phyloP scores from a whole-genome alignment of 2,797 vertebrate genomes.

The Psittacula derbiana region DNA sequence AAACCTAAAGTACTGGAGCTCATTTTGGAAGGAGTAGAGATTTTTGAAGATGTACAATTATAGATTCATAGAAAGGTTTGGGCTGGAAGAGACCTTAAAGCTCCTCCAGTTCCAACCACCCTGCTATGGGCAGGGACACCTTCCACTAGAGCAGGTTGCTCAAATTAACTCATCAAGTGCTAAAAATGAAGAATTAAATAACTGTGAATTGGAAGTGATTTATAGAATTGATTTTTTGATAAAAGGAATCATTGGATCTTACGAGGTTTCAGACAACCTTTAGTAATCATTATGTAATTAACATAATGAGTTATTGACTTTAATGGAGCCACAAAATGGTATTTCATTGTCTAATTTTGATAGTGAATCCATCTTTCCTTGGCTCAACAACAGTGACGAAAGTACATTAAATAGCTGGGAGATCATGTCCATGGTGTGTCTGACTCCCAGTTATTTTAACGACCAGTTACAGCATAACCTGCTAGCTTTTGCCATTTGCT shows the following conservation, averaged over 20 bases:
- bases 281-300: constrained; percentile 44
- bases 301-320: constrained; percentile 66
- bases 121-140: neutral
- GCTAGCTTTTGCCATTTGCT: neutral
- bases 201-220: neutral
- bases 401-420: neutral
- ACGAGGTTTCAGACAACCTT: constrained; percentile 49
- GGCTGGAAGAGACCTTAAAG: neutral
- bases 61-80: neutral
- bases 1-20: neutral
- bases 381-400: neutral
- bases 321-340: constrained; percentile 45
- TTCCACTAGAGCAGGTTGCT: neutral
- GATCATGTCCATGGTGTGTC: neutral
- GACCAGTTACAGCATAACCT: neutral
- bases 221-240: constrained; percentile 63
- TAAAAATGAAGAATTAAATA: constrained; percentile 68
- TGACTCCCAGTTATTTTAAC: neutral
- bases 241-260: constrained; percentile 5
- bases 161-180: constrained; percentile 45
- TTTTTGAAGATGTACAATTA: constrained; percentile 33
- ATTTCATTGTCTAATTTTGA: constrained; percentile 8
- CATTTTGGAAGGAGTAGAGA: neutral
- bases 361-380: constrained; percentile 37
- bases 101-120: neutral